A percentile compares a stretch with the other conserved stretches of the same genome.
Conservation (phyloP, 64 coral and sea anemone species). For the Pocillopora damicornis region DNA sequence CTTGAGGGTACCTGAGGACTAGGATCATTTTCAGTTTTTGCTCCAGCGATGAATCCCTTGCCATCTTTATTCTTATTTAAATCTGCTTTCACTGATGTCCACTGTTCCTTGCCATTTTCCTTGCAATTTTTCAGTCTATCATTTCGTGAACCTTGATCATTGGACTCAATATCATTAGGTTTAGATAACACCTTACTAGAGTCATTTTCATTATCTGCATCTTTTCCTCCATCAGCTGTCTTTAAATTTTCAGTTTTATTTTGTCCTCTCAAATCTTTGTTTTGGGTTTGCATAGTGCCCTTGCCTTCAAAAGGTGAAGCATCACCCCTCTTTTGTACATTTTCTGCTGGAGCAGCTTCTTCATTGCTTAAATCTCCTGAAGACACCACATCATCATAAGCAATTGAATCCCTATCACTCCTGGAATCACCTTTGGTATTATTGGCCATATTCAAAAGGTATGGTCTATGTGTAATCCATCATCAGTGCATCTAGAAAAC, state of each 20-base stretch:
- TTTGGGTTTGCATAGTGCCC: background rate
- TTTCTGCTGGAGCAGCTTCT: background rate
- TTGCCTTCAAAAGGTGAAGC: background rate
- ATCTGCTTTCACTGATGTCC: conserved; percentile 15
- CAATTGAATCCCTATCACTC: background rate
- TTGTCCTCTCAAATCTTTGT: background rate
- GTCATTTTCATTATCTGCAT: background rate
- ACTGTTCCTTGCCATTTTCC: conserved; percentile 49
- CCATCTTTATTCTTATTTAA: background rate
- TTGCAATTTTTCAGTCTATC: background rate
- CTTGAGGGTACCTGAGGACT: conserved; percentile 42
- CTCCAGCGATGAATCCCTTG: background rate
- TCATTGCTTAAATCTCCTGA: background rate
- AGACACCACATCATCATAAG: conserved; percentile 20
- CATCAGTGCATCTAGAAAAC: background rate
- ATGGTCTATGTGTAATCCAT: background rate
- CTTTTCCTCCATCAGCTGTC: background rate
- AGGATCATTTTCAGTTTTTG: background rate
- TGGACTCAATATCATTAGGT: background rate
- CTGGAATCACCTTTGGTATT: background rate
- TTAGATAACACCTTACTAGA: background rate
- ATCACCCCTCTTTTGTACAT: background rate
- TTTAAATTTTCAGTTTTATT: background rate
- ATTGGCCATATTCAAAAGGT: background rate
- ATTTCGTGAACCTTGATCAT: background rate